phyloP scores from a whole-genome alignment of 2,113 vertebrate genomes.

The Sander lucioperca region DNA sequence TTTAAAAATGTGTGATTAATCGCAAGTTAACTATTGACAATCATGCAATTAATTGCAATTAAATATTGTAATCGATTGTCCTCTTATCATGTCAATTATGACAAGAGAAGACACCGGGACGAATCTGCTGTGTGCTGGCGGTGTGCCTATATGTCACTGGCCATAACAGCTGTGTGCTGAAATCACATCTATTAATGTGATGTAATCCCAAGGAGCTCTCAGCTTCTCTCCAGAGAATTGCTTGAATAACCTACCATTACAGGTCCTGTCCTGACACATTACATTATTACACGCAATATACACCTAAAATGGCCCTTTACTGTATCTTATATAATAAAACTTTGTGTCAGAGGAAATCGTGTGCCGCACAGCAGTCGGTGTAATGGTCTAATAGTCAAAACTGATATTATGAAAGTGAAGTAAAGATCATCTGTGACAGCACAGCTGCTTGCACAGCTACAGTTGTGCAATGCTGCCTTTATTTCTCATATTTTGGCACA shows the following conservation, averaged over 20 bases:
- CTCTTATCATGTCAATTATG: slow-evolving; percentile 70
- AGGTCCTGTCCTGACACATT: slow-evolving; percentile 13
- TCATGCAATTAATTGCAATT: too few relatives aligned
- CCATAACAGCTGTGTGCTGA: slow-evolving; percentile 36
- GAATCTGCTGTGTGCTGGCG: slow-evolving; percentile 37
- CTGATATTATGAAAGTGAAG: slow-evolving; percentile 6
- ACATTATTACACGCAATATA: slow-evolving; percentile 6
- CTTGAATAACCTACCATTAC: slow-evolving; percentile 28
- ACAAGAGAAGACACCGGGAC: slow-evolving; percentile 50
- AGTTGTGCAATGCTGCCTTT: slow-evolving; percentile 25
- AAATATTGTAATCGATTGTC: slow-evolving; percentile 28
- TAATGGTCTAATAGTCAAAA: slow-evolving; percentile 18
- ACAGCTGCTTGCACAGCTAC: slow-evolving; percentile 22
- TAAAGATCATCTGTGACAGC: slow-evolving; percentile 6
- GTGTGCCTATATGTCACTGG: slow-evolving; percentile 45
- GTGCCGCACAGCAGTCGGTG: slow-evolving; percentile 1
- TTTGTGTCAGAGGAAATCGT: neutral
- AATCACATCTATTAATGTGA: slow-evolving; percentile 49
- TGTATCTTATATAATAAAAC: neutral
- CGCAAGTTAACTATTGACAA: too few relatives aligned
- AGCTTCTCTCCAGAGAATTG: slow-evolving; percentile 20
- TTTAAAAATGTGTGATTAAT: too few relatives aligned
- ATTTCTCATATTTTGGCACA: slow-evolving; percentile 22
- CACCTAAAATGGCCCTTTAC: neutral
- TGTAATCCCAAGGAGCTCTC: slow-evolving; percentile 17